These are phyloP conservation scores for Caenorhabditis inopinata DNA, from an alignment of 1,140 invertebrate genomes.

Conservation along the genomic window DNA sequence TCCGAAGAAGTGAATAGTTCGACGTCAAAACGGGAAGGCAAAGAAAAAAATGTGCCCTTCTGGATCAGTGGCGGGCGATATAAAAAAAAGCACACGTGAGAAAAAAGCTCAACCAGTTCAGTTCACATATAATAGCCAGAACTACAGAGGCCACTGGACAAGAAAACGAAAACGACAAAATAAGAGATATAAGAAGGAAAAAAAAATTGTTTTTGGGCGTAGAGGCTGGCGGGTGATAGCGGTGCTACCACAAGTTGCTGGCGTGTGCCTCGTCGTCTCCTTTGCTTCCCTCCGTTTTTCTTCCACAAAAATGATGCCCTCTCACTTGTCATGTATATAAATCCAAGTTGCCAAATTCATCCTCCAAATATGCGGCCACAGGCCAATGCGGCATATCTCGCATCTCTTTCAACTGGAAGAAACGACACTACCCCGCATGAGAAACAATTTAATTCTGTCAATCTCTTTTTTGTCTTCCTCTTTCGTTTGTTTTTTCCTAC, in stretches of 20 bases:
- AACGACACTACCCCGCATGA: constrained; percentile 13
- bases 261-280: background rate
- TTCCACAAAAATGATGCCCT: constrained; percentile 22
- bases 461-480: constrained; percentile 11
- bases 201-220: constrained; percentile 6
- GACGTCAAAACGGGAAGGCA: background rate
- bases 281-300: background rate
- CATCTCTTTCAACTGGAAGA: background rate
- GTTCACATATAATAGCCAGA: constrained; percentile 4
- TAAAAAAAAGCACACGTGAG: background rate
- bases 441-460: constrained; percentile 25
- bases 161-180: background rate
- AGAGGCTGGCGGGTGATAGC: background rate
- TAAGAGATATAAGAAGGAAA: too few species aligned
- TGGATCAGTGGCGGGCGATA: background rate
- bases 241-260: constrained; percentile 11
- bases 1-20: background rate
- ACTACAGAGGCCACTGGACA: constrained; percentile 9
- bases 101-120: constrained; percentile 15
- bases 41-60: background rate
- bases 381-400: background rate
- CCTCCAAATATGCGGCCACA: background rate
- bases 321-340: constrained; percentile 29
- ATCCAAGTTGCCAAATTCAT: background rate
- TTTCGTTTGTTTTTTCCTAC: background rate